Conservation (phyloP, 2,888 invertebrate genomes). For the Polymixis flavicincta region DNA sequence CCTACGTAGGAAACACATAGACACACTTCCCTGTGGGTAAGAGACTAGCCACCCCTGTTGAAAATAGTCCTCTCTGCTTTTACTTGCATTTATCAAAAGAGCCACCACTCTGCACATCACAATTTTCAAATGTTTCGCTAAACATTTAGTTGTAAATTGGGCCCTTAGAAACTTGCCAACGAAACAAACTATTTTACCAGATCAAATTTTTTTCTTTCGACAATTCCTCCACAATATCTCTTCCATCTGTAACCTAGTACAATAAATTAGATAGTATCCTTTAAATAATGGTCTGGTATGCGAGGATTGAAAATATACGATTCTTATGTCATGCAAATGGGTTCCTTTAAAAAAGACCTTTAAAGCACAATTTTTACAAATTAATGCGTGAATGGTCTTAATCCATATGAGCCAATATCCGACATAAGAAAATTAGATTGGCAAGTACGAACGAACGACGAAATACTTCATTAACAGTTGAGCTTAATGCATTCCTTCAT, state of each 20-base stretch:
- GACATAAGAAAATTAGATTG: constrained; percentile 64
- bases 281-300: constrained; percentile 44
- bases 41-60: constrained; percentile 29
- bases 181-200: constrained; percentile 61
- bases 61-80: constrained; percentile 49
- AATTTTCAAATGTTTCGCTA: constrained; percentile 77
- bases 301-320: constrained; percentile 49
- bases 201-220: constrained; percentile 45
- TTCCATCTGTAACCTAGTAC: constrained; percentile 52
- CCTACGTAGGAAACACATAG: constrained; percentile 26
- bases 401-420: constrained; percentile 11
- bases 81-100: constrained; percentile 75
- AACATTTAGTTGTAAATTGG: constrained; percentile 78
- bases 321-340: constrained; percentile 50
- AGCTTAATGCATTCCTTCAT: constrained; percentile 72
- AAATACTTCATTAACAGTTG: constrained; percentile 56
- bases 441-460: constrained; percentile 77
- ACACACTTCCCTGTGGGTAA: constrained; percentile 17
- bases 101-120: constrained; percentile 75
- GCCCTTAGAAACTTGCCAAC: constrained; percentile 73
- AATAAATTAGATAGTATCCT: constrained; percentile 50
- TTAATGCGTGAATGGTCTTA: constrained; percentile 22
- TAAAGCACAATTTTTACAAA: constrained; percentile 22
- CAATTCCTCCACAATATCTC: constrained; percentile 21
- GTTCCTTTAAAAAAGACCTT: constrained; percentile 18